Base-by-base conservation (phyloP, 1,140 invertebrate species). In the Drosophila nigrodunni region DNA sequence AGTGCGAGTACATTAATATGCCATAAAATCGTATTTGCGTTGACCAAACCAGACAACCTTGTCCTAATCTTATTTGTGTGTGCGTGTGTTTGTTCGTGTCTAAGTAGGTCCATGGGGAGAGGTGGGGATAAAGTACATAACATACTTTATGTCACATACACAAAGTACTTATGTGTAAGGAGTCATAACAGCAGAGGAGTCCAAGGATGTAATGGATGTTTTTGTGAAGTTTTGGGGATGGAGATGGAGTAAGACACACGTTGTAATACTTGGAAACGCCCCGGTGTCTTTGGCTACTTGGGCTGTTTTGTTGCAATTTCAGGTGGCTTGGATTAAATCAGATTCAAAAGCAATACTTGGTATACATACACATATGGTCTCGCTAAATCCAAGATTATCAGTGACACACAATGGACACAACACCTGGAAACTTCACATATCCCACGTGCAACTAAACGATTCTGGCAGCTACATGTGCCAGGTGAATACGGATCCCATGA, bases 291-390 rank as follows among this genome's bases (percentile, higher is more conserved):
- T 82, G n/a, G 74, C 65, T 77, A 71, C 65, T 77, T 55, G 7
- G 15, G 15, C 46, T 41, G 37, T 30, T 30, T 30, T 30, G 25
- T 30, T 78, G 46, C 79, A 80, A 74, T 93, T 93, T 54, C 91
- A 97, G 97, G 96, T 98, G 77, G 97, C 96, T 50, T 98, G 97
- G 97, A 97, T 98, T 90, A 97, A 97, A 92, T 96, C 96, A 6
- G 97, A 98, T 93, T 96, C 96, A 6, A 97, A 97, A 92, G 96
- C 96, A 58, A 97, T 98, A 80, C 94, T 98, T 74, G 97, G 97
- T 3, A 97, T 97, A 80, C 97, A 98, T 91, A 97, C 96, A 54
- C 96, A 97, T 89, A 96, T 98, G 94, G 97, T 98, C 69, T 96
- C 97, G 11, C 94, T 97, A 91, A 98, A 98, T 93, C 95, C 96